These are phyloP conservation scores for Sclerodermus sp. DNA, from an alignment of 2,888 invertebrate genomes.

Conservation along the genomic window DNA sequence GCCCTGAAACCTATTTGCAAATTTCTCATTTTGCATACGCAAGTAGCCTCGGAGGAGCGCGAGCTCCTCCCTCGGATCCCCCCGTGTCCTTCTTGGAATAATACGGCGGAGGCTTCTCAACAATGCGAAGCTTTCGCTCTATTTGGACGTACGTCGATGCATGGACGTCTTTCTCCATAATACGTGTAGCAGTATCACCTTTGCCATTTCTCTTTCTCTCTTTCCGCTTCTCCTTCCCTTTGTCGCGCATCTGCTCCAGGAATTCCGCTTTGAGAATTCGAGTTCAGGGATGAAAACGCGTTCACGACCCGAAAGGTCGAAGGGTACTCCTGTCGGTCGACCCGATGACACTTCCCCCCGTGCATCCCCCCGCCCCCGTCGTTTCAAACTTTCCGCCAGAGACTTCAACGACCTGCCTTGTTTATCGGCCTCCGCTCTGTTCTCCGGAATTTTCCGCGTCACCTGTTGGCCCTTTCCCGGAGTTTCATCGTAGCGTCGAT, in stretches of 20 bases:
- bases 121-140: not conserved
- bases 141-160: not conserved
- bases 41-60: too few relatives aligned
- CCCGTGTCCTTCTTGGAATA: not conserved
- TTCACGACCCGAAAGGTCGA: constrained; percentile 18
- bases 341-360: constrained; percentile 15
- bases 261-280: too few relatives aligned
- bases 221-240: not conserved
- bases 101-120: not conserved
- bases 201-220: constrained; percentile 6
- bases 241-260: not conserved
- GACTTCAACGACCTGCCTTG: too few relatives aligned
- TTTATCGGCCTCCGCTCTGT: too few relatives aligned
- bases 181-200: not conserved
- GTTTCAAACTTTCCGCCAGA: too few relatives aligned
- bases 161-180: not conserved
- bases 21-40: too few relatives aligned
- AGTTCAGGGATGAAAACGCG: constrained; percentile 18
- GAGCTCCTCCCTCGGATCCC: too few relatives aligned
- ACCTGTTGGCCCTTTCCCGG: too few relatives aligned
- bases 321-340: constrained; percentile 22
- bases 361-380: too few relatives aligned
- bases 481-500: too few relatives aligned
- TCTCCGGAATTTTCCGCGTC: too few relatives aligned
- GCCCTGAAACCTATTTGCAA: too few relatives aligned